phyloP scores from a whole-genome alignment of 2,888 invertebrate species.

The Desoria tigrina region DNA sequence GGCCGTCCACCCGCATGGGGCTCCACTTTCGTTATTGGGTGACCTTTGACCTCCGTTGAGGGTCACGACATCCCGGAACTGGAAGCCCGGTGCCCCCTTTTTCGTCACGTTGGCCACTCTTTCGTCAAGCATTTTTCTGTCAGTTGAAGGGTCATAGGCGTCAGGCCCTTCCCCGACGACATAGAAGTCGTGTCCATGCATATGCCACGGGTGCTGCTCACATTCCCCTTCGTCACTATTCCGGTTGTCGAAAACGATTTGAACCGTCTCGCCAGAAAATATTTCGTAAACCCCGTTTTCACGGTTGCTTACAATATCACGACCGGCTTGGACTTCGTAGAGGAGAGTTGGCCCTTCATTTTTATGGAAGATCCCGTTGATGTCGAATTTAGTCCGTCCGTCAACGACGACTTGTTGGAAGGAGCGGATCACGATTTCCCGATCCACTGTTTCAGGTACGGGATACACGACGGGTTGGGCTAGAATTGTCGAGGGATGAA shows the following conservation, averaged over 20 bases:
- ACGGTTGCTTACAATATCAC: slow-evolving; percentile 2
- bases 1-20: slow-evolving; percentile 44
- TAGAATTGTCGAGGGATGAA: slow-evolving; percentile 30
- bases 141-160: slow-evolving; percentile 12
- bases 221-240: slow-evolving; percentile 43
- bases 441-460: slow-evolving; percentile 29
- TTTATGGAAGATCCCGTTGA: slow-evolving; percentile 33
- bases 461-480: slow-evolving; percentile 33
- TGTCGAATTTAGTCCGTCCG: slow-evolving; percentile 32
- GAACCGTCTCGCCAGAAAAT: slow-evolving; percentile 30
- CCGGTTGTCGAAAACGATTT: slow-evolving; percentile 43
- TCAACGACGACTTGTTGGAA: slow-evolving; percentile 9
- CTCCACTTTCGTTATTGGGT: slow-evolving; percentile 26
- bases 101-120: slow-evolving; percentile 3
- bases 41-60: slow-evolving; percentile 33
- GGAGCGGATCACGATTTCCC: slow-evolving; percentile 32
- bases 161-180: slow-evolving; percentile 42
- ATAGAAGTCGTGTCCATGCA: slow-evolving; percentile 43
- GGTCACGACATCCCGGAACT: slow-evolving; percentile 41
- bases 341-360: slow-evolving; percentile 26
- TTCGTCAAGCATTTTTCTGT: slow-evolving; percentile 22
- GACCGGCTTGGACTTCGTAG: slow-evolving; percentile 30
- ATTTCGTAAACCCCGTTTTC: slow-evolving; percentile 37
- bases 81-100: slow-evolving; percentile 17
- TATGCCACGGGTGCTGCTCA: slow-evolving; percentile 46